Percentiles rank a stretch among this genome's conserved stretches.
Evolutionary conservation across 1,140 invertebrate genomes (phyloP).

Genomic region (Drosophila subobscura): DNA sequence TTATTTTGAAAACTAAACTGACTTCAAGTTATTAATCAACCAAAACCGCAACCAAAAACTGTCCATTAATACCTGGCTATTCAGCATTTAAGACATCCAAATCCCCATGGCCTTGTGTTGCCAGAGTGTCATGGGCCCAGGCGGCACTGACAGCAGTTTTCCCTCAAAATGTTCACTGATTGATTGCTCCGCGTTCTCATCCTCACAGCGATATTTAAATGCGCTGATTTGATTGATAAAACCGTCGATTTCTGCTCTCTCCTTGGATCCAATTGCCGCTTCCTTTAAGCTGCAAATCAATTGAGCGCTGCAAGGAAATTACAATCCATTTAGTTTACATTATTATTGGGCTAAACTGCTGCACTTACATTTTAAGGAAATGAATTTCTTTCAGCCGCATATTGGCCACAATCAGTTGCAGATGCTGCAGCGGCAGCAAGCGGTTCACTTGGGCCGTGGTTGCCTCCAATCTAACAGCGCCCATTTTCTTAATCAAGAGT

Average conservation of each 20-base stretch:
- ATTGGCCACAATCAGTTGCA: constrained; percentile 24
- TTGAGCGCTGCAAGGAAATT: constrained; percentile 19
- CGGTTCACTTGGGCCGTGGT: constrained; percentile 12
- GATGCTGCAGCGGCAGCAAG: constrained; percentile 22
- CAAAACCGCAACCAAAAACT: too few relatives aligned
- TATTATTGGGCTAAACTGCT: too few relatives aligned
- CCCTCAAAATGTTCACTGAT: not conserved
- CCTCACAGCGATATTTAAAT: not conserved
- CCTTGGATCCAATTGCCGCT: not conserved
- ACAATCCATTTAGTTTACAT: not conserved
- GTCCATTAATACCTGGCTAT: too few relatives aligned
- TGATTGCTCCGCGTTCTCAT: not conserved
- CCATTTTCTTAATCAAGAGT: constrained; percentile 37
- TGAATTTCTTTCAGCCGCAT: constrained; percentile 36
- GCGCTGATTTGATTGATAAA: constrained; percentile 49
- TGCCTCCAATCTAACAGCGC: not conserved
- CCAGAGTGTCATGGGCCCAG: constrained; percentile 42
- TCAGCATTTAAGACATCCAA: too few relatives aligned
- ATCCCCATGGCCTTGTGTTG: constrained; percentile 17
- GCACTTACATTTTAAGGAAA: constrained; percentile 43
- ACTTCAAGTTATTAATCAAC: too few relatives aligned
- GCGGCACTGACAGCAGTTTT: constrained; percentile 28
- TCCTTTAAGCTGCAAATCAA: constrained; percentile 17
- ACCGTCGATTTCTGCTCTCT: constrained; percentile 29
- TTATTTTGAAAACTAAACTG: too few relatives aligned